Evolutionary conservation across 2,888 invertebrate genomes (phyloP), one percentile per base, ranked within the genome.

Genomic region (Sisyra terminalis): DNA sequence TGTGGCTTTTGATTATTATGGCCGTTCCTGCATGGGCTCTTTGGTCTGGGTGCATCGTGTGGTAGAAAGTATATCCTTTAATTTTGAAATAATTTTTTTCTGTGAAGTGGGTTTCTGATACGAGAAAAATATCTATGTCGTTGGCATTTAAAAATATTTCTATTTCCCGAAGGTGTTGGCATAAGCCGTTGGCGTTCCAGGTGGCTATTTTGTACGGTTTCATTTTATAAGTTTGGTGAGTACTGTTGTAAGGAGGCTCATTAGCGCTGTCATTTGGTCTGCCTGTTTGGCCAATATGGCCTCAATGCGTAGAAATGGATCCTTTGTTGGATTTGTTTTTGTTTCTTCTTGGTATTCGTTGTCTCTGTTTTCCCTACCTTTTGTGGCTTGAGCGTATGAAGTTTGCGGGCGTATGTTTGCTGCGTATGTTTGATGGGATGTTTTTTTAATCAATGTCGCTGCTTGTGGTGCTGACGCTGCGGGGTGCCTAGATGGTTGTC

Each of bases 111-210:
- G 45, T 34, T 44, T 47, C 46, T 30, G 47, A 48, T 11, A 50
- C 45, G 31, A 48, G 29, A 31, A 49, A 31, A 10, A 48, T 42
- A 42, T 49, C 49, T 10, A 50, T 44, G 30, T 50, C 41, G 15
- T 45, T 46, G 1, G 24, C 16, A 17, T 29, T 30, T 13, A 46
- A 14, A 32, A 45, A 46, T 35, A 29, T 42, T 45, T 43, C 46
- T 11, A 46, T 39, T 40, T 50, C 44, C 16, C 40, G 14, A 13
- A 15, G 41, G 31, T 44, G 46, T 47, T 49, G 46, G 30, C 42
- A 35, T 15, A 50, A 39, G 24, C 47, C 49, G 39, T 50, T 50
- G 39, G 44, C 46, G 34, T 50, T 50, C 48, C 49, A 49, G 29
- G 46, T 18, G 15, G 40, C 46, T 37, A 49, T 45, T 48, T 46